Evolutionary conservation across 2,888 invertebrate genomes (phyloP), one percentile per base, ranked within the genome.

Genomic region (Alloplasta piceator): DNA sequence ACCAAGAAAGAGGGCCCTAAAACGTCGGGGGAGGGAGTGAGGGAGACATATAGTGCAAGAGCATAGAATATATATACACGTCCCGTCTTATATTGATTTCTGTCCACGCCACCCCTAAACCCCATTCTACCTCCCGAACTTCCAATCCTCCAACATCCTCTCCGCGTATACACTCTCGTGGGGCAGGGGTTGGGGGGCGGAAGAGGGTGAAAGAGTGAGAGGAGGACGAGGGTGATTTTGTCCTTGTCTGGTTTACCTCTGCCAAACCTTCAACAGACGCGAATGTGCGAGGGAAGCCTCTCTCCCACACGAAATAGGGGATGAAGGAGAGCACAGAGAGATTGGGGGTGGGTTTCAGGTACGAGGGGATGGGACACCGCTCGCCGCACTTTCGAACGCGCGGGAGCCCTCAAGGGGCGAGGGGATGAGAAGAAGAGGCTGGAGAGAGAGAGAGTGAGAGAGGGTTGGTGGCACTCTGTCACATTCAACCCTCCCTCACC

Each of bases 81-180:
- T 89, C 91, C 89, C 91, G 91, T 92, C 91, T 92, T 92, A 92
- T 92, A 92, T 92, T 92, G 92, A 92, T 92, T 92, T 92, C 92
- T 91, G 92, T 92, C 92, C 92, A 91, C 90, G 89, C 88, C 91
- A 89, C 87, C 90, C 89, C 86, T 26, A 26, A 26, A 26, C 26
- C 26, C 26, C n/a, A n/a, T n/a, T n/a, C n/a, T n/a, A n/a, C n/a
- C 87, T 85, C 85, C 86, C 85, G 84, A 86, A 85, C 87, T 82
- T 81, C 82, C n/a, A 77, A 85, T 84, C 87, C 86, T 83, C 85
- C 81, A 73, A 83, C 85, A 80, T 84, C 82, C 86, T n/a, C 83
- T 84, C 73, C 82, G n/a, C n/a, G n/a, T n/a, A n/a, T n/a, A n/a
- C n/a, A n/a, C n/a, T n/a, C n/a, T n/a, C n/a, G n/a, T n/a, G n/a